Base-by-base conservation (phyloP, 2,888 invertebrate genomes). In the Tenthredo mesomela region DNA sequence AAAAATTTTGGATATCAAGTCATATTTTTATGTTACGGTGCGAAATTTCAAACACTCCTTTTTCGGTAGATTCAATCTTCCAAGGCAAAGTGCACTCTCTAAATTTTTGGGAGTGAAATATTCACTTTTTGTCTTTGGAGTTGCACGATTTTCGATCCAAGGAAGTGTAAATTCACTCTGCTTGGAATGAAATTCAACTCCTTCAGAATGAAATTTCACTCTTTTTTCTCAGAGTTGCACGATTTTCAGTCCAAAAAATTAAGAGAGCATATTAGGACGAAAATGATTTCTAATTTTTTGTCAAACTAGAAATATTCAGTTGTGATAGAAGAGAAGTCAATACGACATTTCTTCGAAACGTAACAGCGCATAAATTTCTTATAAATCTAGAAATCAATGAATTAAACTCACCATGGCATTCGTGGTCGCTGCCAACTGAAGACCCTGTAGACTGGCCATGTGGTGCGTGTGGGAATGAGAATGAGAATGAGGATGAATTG, bases 321-420 rank as follows among this genome's bases (percentile, higher is more conserved):
- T 50, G 18, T 7, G 50, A 18, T 37, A 71, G 0, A n/a, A 40
- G 1, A 29, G 29, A 29, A 18, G 21, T 4, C 18, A 4, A 47
- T 47, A 4, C 3, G 12, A 47, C 15, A 47, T 47, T 47, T 4
- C 47, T 15, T 0, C 47, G 3, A 47, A 15, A 0, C 47, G 47
- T 12, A 47, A 15, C 12, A 12, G 47, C 15, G 47, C 10, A 61
- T 61, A 21, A 21, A 9, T 29, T 29, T 15, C 33, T 2, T 15
- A 67, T 67, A 5, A 33, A 67, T 67, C 18, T 33, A 12, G 4
- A 33, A 67, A 73, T 43, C 43, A 21, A n/a, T 2, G 73, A 43
- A 73, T 25, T 77, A 33, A 83, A 93, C 95, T 94, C 89, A 95
- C 95, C 95, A 95, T 95, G 90, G 95, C 95, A 91, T 95, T 95